These are phyloP conservation scores for Synergus umbraculus DNA, from an alignment of 2,888 invertebrate species.

Conservation along the genomic window DNA sequence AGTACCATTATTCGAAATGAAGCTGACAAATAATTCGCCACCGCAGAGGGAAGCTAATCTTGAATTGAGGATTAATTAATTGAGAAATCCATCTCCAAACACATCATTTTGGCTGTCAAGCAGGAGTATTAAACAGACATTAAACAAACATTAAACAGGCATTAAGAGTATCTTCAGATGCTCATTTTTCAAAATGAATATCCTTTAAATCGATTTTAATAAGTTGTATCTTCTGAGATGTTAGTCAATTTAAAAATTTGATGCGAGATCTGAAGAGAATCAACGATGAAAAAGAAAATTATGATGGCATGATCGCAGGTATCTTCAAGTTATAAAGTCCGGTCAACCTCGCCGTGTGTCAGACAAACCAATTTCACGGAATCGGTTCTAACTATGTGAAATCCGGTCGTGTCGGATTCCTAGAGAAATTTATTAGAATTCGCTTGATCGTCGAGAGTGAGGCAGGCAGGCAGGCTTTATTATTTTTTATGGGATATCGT, in stretches of 20 bases:
- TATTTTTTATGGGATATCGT: conserved; percentile 41
- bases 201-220: not conserved
- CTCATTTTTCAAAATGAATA: conserved; percentile 11
- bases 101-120: not conserved
- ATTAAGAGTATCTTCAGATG: not conserved
- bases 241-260: not conserved
- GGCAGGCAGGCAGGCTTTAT: conserved; percentile 6
- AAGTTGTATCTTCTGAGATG: not conserved
- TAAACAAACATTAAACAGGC: not conserved
- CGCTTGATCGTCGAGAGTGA: conserved; percentile 11
- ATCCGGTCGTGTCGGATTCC: conserved; percentile 19
- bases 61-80: conserved; percentile 47
- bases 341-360: not conserved
- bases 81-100: not conserved
- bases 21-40: conserved; percentile 39
- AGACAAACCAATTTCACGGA: not conserved
- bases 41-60: conserved; percentile 46
- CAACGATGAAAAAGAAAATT: no score
- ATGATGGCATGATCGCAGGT: no score
- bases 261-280: no score
- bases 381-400: not conserved
- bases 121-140: not conserved
- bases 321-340: no score
- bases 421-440: conserved; percentile 18
- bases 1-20: conserved; percentile 41